Evolutionary conservation across 2,888 invertebrate genomes (phyloP).

Genomic region (Trachelus stipa): DNA sequence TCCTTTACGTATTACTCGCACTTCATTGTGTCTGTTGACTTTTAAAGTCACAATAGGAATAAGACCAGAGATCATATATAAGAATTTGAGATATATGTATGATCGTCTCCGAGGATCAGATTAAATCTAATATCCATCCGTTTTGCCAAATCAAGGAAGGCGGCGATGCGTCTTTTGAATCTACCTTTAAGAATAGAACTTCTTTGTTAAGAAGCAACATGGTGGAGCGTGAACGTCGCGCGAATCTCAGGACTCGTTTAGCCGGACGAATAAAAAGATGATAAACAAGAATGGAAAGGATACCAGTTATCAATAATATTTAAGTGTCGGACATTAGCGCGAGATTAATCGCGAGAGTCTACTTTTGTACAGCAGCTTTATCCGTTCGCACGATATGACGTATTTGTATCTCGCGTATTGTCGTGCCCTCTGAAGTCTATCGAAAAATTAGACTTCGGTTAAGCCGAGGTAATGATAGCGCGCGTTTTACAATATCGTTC

Average conservation of each 20-base stretch:
- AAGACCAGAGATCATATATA: neutral
- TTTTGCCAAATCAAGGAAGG: neutral
- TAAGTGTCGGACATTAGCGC: neutral
- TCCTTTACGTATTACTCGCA: constrained; percentile 15
- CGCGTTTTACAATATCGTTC: constrained; percentile 43
- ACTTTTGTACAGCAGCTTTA: constrained; percentile 3
- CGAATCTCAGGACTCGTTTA: neutral
- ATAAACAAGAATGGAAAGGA: neutral
- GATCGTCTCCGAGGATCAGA: neutral
- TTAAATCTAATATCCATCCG: neutral
- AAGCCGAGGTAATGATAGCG: neutral
- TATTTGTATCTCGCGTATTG: constrained; percentile 4
- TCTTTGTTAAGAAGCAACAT: neutral
- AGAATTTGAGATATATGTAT: neutral
- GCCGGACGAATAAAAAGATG: neutral
- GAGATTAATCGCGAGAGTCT: neutral
- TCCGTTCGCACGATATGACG: neutral
- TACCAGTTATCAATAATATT: neutral
- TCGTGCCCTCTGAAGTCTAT: neutral
- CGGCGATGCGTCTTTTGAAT: neutral
- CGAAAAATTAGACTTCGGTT: neutral
- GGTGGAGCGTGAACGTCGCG: neutral
- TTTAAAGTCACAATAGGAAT: neutral
- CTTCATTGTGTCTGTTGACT: neutral
- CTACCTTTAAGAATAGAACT: neutral